These are phyloP conservation scores for Fissipunctia ypsillon DNA, from an alignment of 2,888 invertebrate genomes.

Conservation along the genomic window DNA sequence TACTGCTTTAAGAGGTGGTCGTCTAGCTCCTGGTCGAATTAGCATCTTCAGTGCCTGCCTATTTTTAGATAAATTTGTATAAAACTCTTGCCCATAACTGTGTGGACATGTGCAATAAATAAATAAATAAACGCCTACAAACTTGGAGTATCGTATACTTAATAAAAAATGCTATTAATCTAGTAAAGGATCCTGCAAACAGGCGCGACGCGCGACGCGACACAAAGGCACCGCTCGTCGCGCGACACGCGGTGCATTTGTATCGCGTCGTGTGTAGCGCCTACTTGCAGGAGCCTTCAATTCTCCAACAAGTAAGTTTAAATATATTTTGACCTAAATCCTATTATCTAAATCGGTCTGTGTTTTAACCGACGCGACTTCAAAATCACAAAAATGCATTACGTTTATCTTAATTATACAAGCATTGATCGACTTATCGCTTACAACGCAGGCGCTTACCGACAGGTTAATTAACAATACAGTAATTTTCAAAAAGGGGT, in stretches of 20 bases:
- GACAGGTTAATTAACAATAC: slow-evolving; percentile 2
- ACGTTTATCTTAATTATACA: slow-evolving; percentile 43
- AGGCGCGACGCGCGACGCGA: too few relatives aligned
- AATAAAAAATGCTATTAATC: background rate
- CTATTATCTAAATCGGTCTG: slow-evolving; percentile 43
- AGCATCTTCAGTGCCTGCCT: background rate
- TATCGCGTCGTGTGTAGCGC: too few relatives aligned
- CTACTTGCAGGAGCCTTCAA: too few relatives aligned
- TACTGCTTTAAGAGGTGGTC: too few relatives aligned
- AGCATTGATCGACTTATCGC: slow-evolving; percentile 10
- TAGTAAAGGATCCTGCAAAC: too few relatives aligned
- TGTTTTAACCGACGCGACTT: background rate
- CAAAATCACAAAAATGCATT: slow-evolving; percentile 40
- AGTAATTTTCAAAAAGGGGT: slow-evolving; percentile 15
- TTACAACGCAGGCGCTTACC: background rate
- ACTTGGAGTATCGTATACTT: background rate
- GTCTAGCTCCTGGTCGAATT: too few relatives aligned
- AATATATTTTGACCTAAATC: slow-evolving; percentile 18
- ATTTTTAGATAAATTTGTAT: background rate
- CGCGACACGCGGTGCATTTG: too few relatives aligned
- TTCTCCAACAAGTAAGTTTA: background rate
- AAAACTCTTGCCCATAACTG: background rate
- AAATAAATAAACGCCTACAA: background rate
- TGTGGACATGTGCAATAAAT: background rate
- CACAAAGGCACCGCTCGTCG: too few relatives aligned